Evolutionary conservation across 1,140 invertebrate genomes (phyloP).

Genomic region (Drosophila ironensis): DNA sequence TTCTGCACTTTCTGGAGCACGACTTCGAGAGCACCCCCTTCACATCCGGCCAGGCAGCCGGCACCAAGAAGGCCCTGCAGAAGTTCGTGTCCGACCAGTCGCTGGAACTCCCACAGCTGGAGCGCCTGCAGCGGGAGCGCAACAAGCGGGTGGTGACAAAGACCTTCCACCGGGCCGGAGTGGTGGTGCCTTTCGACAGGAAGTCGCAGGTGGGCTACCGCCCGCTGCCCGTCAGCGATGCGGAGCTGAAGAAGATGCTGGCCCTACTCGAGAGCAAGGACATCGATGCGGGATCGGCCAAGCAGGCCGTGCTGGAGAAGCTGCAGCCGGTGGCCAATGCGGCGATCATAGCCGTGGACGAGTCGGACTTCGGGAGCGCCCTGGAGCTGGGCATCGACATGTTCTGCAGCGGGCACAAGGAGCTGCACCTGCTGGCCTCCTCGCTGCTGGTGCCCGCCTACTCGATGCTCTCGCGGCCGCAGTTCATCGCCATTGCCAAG

Average conservation of each 20-base stretch:
- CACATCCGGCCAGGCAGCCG: conserved; percentile 84
- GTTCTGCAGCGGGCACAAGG: conserved; percentile 88
- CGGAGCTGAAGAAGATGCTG: conserved; percentile 90
- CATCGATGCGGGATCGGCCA: conserved; percentile 84
- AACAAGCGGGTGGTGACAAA: conserved; percentile 88
- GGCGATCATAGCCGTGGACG: conserved; percentile 87
- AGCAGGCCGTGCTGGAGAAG: conserved; percentile 84
- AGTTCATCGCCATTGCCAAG: conserved; percentile 89
- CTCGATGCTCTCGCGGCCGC: conserved; percentile 87
- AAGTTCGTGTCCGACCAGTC: conserved; percentile 86
- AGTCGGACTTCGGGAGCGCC: conserved; percentile 95
- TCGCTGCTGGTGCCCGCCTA: conserved; percentile 90
- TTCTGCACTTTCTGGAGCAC: conserved; percentile 86
- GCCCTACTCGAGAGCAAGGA: conserved; percentile 85
- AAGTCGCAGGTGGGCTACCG: conserved; percentile 92
- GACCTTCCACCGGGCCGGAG: conserved; percentile 92
- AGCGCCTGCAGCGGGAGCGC: conserved; percentile 82
- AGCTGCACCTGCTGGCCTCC: conserved; percentile 86
- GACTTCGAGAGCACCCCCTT: conserved; percentile 87
- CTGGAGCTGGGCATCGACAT: conserved; percentile 94
- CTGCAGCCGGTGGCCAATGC: conserved; percentile 90
- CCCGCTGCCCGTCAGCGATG: conserved; percentile 87
- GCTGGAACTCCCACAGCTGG: conserved; percentile 77
- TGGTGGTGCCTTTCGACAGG: conserved; percentile 93
- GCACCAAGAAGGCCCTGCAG: conserved; percentile 85